phyloP scores from a whole-genome alignment of 1,140 invertebrate species.

The Nephotettix cincticeps region DNA sequence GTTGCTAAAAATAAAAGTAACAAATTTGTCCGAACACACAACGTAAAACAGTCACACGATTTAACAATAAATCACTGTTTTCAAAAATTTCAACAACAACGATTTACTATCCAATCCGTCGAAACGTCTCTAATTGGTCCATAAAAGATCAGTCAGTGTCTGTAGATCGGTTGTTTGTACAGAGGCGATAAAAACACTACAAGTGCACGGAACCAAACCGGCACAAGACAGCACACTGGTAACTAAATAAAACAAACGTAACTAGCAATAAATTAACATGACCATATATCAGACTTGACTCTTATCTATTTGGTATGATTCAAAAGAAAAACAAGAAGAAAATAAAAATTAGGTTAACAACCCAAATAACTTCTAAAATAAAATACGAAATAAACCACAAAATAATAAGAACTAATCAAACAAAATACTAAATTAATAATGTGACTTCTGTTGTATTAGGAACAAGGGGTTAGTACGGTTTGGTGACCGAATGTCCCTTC shows the following conservation, averaged over 20 bases:
- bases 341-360: not conserved
- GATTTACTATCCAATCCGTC: constrained; percentile 19
- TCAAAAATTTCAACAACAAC: constrained; percentile 20
- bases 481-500: constrained; percentile 58
- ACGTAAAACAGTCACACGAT: constrained; percentile 13
- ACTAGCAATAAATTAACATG: constrained; percentile 14
- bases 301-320: constrained; percentile 18
- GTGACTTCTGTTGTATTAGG: not conserved
- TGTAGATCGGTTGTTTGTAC: constrained; percentile 19
- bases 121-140: constrained; percentile 22
- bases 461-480: constrained; percentile 14
- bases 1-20: constrained; percentile 8
- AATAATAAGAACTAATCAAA: not conserved
- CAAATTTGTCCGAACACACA: not conserved
- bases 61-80: constrained; percentile 15
- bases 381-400: constrained; percentile 5
- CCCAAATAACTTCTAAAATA: not conserved
- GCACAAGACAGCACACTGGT: constrained; percentile 14
- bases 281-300: constrained; percentile 18
- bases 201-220: not conserved
- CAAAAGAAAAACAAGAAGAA: constrained; percentile 19
- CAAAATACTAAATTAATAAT: not conserved
- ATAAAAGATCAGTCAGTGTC: constrained; percentile 16
- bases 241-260: constrained; percentile 23
- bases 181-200: constrained; percentile 12